Conservation (phyloP, 2,888 invertebrate genomes). For the Isoperla grammatica region DNA sequence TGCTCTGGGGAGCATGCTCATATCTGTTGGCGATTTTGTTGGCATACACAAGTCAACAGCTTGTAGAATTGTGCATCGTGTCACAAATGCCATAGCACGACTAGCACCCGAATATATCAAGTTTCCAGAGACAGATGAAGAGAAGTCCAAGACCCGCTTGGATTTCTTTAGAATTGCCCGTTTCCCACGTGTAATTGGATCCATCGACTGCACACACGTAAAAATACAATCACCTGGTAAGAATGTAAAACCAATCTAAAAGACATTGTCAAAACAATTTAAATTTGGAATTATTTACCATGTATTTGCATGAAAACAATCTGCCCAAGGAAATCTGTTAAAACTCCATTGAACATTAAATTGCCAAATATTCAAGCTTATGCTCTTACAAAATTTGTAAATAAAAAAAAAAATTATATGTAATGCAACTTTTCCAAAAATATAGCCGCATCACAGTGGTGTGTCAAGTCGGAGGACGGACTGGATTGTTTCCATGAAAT, state of each 20-base stretch:
- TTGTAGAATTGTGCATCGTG: slow-evolving; percentile 10
- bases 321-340: no score
- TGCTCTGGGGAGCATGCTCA: slow-evolving; percentile 9
- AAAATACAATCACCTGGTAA: slow-evolving; percentile 17
- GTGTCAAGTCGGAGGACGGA: not conserved
- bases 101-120: slow-evolving; percentile 4
- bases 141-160: not conserved
- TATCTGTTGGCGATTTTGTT: slow-evolving; percentile 9
- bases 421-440: not conserved
- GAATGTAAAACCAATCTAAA: not conserved
- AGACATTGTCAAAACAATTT: no score
- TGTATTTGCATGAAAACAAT: no score
- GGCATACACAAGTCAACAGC: slow-evolving; percentile 17
- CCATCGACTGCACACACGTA: slow-evolving; percentile 20
- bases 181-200: slow-evolving; percentile 10
- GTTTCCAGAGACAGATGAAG: not conserved
- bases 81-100: slow-evolving; percentile 15
- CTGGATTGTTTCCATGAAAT: no score
- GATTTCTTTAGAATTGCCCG: slow-evolving; percentile 6
- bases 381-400: no score
- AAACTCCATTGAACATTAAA: no score
- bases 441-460: no score
- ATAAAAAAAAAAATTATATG: not conserved
- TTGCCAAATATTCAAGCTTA: no score
- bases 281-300: not conserved